Evolutionary conservation across 2,888 invertebrate genomes (phyloP).

Genomic region (Morpho achilles): DNA sequence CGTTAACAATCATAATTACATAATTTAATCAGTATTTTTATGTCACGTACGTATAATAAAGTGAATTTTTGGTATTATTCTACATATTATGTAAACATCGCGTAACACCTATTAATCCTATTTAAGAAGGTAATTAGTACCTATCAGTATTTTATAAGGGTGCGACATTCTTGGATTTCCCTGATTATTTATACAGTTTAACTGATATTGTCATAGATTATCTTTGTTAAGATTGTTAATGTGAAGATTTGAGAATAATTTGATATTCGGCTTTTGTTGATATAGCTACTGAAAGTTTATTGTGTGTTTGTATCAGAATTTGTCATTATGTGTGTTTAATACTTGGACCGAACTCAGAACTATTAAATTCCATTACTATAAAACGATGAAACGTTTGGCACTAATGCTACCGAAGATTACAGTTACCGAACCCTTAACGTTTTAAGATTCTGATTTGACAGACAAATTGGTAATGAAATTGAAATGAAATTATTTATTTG

Average conservation of each 20-base stretch:
- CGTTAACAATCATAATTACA: too few relatives aligned
- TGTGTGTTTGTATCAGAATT: too few relatives aligned
- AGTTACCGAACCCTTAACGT: too few relatives aligned
- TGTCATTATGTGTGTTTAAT: too few relatives aligned
- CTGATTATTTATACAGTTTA: conserved; percentile 14
- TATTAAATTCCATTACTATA: too few relatives aligned
- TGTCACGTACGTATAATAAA: background rate
- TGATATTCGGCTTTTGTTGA: background rate
- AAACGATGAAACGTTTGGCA: too few relatives aligned
- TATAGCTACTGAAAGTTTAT: background rate
- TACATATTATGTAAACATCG: conserved; percentile 12
- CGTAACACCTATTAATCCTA: conserved; percentile 10
- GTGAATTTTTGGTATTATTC: conserved; percentile 11
- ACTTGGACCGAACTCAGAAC: too few relatives aligned
- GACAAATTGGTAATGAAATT: too few relatives aligned
- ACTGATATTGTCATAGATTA: conserved; percentile 10
- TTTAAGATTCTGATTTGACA: too few relatives aligned
- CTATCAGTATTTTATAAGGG: conserved; percentile 10
- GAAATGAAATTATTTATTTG: too few relatives aligned
- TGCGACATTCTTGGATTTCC: conserved; percentile 10
- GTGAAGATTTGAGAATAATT: conserved; percentile 1
- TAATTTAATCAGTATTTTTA: too few relatives aligned
- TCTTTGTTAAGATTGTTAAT: conserved; percentile 8
- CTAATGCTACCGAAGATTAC: too few relatives aligned
- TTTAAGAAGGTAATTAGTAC: conserved; percentile 16